Evolutionary conservation across 2,888 invertebrate genomes (phyloP).

Genomic region (Hemicrepidius hirtus): DNA sequence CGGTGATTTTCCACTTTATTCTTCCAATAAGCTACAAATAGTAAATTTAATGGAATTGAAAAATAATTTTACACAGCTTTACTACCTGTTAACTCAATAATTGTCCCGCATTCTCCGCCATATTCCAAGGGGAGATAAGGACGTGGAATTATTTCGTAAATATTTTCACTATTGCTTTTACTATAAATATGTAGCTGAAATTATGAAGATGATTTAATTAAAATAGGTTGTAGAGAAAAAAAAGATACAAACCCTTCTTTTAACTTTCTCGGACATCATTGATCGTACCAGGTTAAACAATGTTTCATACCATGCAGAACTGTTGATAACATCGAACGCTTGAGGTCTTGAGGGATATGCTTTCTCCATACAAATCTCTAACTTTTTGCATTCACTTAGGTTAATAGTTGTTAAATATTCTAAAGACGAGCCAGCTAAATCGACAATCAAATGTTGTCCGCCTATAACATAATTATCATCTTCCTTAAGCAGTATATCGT

Average conservation of each 20-base stretch:
- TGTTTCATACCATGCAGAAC: conserved; percentile 71
- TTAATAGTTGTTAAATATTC: conserved; percentile 72
- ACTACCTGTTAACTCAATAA: no score
- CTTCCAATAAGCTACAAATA: conserved; percentile 72
- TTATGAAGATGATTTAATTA: no score
- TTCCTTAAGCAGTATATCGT: conserved; percentile 77
- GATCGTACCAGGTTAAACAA: conserved; percentile 76
- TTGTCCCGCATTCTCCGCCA: no score
- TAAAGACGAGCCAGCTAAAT: conserved; percentile 72
- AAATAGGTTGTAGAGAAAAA: no score
- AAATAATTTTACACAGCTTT: no score
- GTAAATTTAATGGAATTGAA: no score
- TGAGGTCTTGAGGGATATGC: conserved; percentile 76
- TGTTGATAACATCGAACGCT: conserved; percentile 73
- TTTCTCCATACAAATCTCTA: conserved; percentile 71
- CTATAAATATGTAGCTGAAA: no score
- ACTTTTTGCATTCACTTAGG: conserved; percentile 76
- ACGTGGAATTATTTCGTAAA: no score
- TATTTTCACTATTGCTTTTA: no score
- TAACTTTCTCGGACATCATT: conserved; percentile 78
- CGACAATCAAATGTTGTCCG: conserved; percentile 75
- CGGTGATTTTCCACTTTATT: conserved; percentile 73
- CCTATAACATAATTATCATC: conserved; percentile 76
- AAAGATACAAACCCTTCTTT: conserved; percentile 73
- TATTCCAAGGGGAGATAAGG: no score